Conservation (phyloP, 2,888 invertebrate species). For the Chrysomela aeneicollis region DNA sequence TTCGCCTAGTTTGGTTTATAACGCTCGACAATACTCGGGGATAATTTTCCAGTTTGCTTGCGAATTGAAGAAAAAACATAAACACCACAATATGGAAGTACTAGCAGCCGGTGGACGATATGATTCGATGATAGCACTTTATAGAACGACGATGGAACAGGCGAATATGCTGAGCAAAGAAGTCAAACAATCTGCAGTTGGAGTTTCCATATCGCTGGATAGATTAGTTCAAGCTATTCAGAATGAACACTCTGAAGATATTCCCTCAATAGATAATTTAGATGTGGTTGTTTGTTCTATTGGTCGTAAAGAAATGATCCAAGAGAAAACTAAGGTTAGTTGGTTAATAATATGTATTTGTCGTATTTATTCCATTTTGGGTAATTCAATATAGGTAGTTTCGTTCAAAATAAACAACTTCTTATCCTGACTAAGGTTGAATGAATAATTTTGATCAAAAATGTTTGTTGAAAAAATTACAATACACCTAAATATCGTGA, state of each 20-base stretch:
- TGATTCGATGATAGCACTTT: slow-evolving; percentile 79
- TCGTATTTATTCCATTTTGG: too few relatives aligned
- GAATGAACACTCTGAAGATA: slow-evolving; percentile 64
- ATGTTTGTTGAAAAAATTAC: too few relatives aligned
- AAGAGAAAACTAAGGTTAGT: slow-evolving; percentile 63
- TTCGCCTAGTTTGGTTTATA: slow-evolving; percentile 68
- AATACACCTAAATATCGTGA: too few relatives aligned
- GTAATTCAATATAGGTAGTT: too few relatives aligned
- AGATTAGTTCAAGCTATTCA: slow-evolving; percentile 73
- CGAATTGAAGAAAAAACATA: slow-evolving; percentile 66
- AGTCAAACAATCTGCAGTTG: slow-evolving; percentile 68
- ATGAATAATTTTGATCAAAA: too few relatives aligned
- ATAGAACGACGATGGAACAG: slow-evolving; percentile 64
- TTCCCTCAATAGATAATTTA: slow-evolving; percentile 52
- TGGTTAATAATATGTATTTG: slow-evolving; percentile 15
- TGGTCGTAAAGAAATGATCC: slow-evolving; percentile 66
- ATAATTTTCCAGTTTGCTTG: slow-evolving; percentile 74
- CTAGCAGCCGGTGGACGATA: slow-evolving; percentile 92
- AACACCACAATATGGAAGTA: slow-evolving; percentile 69
- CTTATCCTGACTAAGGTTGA: too few relatives aligned
- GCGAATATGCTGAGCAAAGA: slow-evolving; percentile 49
- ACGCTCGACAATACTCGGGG: slow-evolving; percentile 71
- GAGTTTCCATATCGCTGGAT: slow-evolving; percentile 87
- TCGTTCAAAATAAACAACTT: too few relatives aligned
- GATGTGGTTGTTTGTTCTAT: slow-evolving; percentile 76